Evolutionary conservation across 2,888 invertebrate genomes (phyloP).

Genomic region (Drosophila histrio): DNA sequence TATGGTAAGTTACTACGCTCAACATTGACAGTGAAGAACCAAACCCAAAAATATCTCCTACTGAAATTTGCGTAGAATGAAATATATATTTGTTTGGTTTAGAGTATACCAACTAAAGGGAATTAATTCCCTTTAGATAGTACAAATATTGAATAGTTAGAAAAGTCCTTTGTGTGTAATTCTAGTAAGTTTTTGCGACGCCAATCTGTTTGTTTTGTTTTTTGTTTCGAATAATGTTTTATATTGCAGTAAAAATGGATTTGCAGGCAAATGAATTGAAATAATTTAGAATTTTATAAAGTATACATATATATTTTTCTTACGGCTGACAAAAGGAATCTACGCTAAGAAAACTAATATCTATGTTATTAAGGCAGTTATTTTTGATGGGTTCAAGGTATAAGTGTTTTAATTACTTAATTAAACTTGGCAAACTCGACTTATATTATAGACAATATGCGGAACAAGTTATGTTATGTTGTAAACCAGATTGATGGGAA

Average conservation of each 20-base stretch:
- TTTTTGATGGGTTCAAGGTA: too few species aligned
- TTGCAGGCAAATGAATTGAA: too few species aligned
- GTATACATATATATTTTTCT: too few species aligned
- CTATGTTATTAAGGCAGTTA: too few species aligned
- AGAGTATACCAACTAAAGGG: background rate
- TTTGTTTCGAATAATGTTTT: background rate
- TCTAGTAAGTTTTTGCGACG: background rate
- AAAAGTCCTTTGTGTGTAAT: background rate
- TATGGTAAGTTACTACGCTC: constrained; percentile 24
- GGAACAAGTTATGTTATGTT: too few species aligned
- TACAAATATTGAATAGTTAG: background rate
- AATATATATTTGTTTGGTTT: constrained; percentile 2
- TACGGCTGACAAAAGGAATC: too few species aligned
- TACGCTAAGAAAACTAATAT: too few species aligned
- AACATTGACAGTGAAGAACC: background rate
- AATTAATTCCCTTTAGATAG: background rate
- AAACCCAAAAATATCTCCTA: background rate
- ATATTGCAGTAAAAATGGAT: background rate
- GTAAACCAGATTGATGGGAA: too few species aligned
- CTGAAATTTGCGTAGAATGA: background rate
- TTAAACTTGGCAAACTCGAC: too few species aligned
- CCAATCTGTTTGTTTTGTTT: background rate
- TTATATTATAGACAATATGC: too few species aligned
- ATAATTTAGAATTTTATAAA: too few species aligned
- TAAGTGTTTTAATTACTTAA: too few species aligned